Base-by-base conservation (phyloP, 2,797 vertebrate species). In the Ctenopoma multispine region DNA sequence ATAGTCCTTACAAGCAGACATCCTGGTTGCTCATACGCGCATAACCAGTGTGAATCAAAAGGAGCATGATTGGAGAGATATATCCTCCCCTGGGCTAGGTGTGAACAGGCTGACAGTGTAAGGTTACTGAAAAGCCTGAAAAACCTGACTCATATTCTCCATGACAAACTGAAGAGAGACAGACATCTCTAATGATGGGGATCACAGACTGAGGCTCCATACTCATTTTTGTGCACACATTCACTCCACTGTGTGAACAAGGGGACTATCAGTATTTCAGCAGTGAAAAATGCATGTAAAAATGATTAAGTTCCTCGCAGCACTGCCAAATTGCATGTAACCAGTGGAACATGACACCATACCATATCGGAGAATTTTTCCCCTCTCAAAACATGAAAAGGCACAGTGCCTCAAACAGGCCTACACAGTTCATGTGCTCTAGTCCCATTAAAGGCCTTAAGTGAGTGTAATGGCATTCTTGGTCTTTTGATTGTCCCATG, bases 41-140 rank as follows among this genome's bases (percentile, higher is more conserved):
- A 31, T 67, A 56, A 58, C 51, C 67, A 46, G 76, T 73, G 66
- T 72, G 71, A 90, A 83, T 85, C 66, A 80, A 72, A 78, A 53
- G 69, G 48, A 79, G 79, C 71, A 77, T 73, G 80, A 72, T 76
- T 15, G 67, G 69, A 69, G 82, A 82, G 81, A 80, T 82, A 77
- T 81, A 91, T 86, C 82, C 84, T 82, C 75, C 87, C 71, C 36
- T 78, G 80, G 88, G 87, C 83, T 77, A 93, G 91, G 92, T 92
- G 92, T 88, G 91, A 92, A 93, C 87, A 90, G 84, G 85, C 89
- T 89, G 75, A 83, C 85, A 85, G 91, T 91, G 87, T 93, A 87
- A 68, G 54, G 90, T 93, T 94, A 90, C 91, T 82, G 85, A 84
- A 91, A 82, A 85, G 86, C 76, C 75, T 87, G 85, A 84, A 91